Conservation (phyloP, 2,888 invertebrate genomes). For the Nomada ferruginata region DNA sequence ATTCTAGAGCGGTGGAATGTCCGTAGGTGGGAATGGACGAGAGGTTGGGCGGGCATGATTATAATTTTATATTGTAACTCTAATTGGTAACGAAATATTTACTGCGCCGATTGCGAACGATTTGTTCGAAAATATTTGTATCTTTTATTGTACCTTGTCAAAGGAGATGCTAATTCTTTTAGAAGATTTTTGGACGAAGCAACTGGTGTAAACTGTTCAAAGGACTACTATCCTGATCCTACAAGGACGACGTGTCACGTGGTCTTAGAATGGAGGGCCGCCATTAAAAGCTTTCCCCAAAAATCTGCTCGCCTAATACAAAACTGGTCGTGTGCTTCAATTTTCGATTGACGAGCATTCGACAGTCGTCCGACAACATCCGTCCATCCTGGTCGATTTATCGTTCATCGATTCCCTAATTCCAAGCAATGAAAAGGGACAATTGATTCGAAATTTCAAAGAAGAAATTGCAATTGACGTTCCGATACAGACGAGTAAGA, state of each 20-base stretch:
- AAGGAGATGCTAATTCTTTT: not conserved
- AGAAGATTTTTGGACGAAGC: constrained; percentile 46
- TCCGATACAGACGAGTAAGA: not conserved
- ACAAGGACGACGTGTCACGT: constrained; percentile 83
- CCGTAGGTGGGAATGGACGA: not conserved
- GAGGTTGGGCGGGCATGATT: not conserved
- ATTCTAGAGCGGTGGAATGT: not conserved
- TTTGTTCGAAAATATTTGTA: not conserved
- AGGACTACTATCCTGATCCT: constrained; percentile 82
- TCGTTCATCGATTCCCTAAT: not conserved
- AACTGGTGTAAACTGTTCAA: constrained; percentile 65
- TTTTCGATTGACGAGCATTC: constrained; percentile 83
- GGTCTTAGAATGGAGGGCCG: constrained; percentile 72
- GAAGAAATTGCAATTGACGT: not conserved
- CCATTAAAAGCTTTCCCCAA: constrained; percentile 72
- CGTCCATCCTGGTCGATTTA: constrained; percentile 17
- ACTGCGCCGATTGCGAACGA: no score
- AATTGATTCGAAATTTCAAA: no score
- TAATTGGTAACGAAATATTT: no score
- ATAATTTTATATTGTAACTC: not conserved
- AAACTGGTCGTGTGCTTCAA: constrained; percentile 83
- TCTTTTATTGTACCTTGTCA: not conserved
- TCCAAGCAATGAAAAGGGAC: not conserved
- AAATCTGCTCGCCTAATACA: constrained; percentile 83
- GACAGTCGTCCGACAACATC: constrained; percentile 78